Evolutionary conservation across 2,113 vertebrate species (phyloP).

Genomic region (Indicator maculatus): DNA sequence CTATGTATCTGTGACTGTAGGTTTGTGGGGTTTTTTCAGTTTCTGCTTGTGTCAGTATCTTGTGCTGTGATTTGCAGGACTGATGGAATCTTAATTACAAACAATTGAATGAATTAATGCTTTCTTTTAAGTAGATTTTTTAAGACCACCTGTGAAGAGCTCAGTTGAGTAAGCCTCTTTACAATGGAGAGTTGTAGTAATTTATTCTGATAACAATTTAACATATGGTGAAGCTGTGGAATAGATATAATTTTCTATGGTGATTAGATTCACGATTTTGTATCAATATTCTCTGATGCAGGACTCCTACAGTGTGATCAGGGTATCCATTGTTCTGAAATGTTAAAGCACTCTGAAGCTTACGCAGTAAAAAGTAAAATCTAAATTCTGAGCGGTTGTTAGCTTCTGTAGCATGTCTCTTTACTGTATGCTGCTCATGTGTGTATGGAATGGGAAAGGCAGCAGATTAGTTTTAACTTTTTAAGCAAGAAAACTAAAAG

Average conservation of each 20-base stretch:
- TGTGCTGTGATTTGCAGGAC: not conserved
- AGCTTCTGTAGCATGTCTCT: not conserved
- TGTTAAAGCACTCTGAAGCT: not conserved
- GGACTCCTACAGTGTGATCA: not conserved
- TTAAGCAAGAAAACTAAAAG: not conserved
- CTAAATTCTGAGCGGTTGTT: not conserved
- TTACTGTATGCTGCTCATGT: not conserved
- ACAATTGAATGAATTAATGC: not conserved
- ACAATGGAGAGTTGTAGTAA: not conserved
- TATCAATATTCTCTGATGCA: not conserved
- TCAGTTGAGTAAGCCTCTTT: not conserved
- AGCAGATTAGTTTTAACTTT: not conserved
- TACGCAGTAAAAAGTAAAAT: not conserved
- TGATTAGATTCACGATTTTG: not conserved
- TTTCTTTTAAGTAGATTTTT: not conserved
- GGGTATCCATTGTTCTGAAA: not conserved
- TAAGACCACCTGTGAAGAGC: not conserved
- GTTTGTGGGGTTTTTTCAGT: not conserved
- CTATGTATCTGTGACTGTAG: not conserved
- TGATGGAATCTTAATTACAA: not conserved
- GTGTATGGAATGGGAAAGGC: not conserved
- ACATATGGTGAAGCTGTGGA: not conserved
- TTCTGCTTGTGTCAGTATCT: accelerated
- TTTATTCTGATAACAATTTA: not conserved
- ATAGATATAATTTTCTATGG: not conserved